Percentiles rank a stretch among this genome's conserved stretches.
phyloP scores from a whole-genome alignment of 2,113 vertebrate genomes.

The Eretmochelys imbricata region DNA sequence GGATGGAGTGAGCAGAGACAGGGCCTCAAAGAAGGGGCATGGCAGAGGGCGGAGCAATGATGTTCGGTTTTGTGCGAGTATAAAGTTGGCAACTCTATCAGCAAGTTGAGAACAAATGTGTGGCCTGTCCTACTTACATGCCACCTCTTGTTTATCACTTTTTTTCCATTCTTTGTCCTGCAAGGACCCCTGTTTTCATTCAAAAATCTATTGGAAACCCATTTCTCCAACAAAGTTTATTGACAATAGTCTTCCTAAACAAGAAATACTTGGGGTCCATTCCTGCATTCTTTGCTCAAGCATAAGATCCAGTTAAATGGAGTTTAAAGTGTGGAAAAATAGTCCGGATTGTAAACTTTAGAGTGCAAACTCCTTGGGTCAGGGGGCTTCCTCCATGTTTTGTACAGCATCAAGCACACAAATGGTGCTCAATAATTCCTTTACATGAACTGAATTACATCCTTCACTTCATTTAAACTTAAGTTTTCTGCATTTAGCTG shows the following conservation, averaged over 20 bases:
- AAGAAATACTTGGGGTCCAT: neutral
- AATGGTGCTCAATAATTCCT: neutral
- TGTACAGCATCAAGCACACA: neutral
- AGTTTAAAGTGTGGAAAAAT: neutral
- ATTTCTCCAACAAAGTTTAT: neutral
- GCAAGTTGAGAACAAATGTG: neutral
- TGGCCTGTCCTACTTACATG: conserved; percentile 8
- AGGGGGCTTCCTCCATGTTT: conserved; percentile 11
- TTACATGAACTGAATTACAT: neutral
- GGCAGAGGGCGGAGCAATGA: no score
- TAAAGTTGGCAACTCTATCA: neutral
- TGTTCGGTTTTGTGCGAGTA: no score
- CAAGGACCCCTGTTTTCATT: neutral
- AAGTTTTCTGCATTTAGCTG: neutral
- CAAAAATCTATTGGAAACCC: neutral
- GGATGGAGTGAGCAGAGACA: no score
- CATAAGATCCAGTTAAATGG: neutral
- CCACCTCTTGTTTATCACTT: neutral
- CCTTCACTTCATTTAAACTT: neutral
- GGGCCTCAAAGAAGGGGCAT: no score
- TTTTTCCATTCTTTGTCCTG: neutral
- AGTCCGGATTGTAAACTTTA: neutral
- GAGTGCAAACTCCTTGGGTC: neutral
- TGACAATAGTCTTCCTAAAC: neutral
- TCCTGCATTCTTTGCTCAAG: neutral